Conservation (phyloP, 2,113 vertebrate species). For the Monarcha castaneiventris region DNA sequence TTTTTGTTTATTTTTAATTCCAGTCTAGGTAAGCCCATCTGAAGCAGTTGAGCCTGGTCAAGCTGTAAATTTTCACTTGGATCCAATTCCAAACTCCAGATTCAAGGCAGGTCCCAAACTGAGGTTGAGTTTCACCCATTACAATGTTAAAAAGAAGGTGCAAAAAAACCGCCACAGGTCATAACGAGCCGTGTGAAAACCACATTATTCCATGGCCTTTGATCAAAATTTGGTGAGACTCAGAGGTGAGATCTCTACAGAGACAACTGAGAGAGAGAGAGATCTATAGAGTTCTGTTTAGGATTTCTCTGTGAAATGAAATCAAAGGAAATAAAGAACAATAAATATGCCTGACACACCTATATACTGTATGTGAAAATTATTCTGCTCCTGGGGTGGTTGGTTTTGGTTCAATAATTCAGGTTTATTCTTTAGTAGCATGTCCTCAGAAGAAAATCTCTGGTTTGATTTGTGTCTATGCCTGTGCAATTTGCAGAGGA, state of each 20-base stretch:
- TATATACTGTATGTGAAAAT: not conserved
- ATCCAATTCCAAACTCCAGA: not conserved
- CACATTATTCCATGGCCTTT: not conserved
- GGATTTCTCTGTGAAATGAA: not conserved
- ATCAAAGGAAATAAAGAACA: not conserved
- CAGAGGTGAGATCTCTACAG: not conserved
- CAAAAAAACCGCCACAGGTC: not conserved
- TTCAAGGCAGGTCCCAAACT: not conserved
- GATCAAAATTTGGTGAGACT: not conserved
- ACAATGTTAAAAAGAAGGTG: not conserved
- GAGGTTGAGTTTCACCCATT: not conserved
- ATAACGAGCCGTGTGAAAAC: not conserved
- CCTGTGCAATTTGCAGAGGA: not conserved
- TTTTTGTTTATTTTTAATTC: not conserved
- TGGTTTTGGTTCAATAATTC: not conserved
- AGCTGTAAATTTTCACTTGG: not conserved
- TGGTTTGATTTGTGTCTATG: not conserved
- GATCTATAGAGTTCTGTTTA: not conserved
- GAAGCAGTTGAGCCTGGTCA: not conserved
- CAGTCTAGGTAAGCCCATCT: not conserved
- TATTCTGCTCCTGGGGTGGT: not conserved
- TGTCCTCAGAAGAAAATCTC: not conserved
- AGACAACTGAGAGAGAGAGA: not conserved
- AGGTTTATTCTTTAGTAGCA: not conserved
- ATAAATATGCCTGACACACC: not conserved